Percentiles rank a stretch among this genome's conserved stretches.
Evolutionary conservation across 2,797 vertebrate species (phyloP).

Genomic region (Periparus ater): DNA sequence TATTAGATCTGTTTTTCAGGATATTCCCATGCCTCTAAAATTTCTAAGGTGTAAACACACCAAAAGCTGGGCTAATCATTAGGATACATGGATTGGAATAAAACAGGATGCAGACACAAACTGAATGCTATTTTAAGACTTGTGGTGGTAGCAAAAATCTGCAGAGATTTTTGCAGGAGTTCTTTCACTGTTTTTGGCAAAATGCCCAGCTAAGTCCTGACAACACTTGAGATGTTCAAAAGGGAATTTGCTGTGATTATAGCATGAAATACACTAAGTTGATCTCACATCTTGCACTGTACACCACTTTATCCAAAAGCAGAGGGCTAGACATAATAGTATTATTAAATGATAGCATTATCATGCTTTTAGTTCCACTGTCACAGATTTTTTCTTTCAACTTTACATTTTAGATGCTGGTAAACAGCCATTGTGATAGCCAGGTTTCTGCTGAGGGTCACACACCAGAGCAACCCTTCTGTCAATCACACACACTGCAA

Average conservation of each 20-base stretch:
- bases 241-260: neutral
- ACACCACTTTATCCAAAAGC: neutral
- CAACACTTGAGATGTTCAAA: neutral
- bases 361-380: neutral
- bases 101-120: conserved; percentile 15
- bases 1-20: neutral
- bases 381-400: neutral
- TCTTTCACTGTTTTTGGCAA: neutral
- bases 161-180: neutral
- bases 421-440: neutral
- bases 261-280: neutral
- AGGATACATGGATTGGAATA: neutral
- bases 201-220: neutral
- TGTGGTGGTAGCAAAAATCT: conserved; percentile 15
- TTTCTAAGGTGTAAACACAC: neutral
- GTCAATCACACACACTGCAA: neutral
- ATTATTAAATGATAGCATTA: neutral
- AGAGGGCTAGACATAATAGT: neutral
- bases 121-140: conserved; percentile 5
- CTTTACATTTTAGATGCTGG: neutral
- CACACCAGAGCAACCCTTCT: neutral
- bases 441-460: neutral
- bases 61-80: neutral
- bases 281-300: neutral
- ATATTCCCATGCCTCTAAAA: neutral